Conservation (phyloP, 2,797 vertebrate genomes). For the Eremophila alpestris region DNA sequence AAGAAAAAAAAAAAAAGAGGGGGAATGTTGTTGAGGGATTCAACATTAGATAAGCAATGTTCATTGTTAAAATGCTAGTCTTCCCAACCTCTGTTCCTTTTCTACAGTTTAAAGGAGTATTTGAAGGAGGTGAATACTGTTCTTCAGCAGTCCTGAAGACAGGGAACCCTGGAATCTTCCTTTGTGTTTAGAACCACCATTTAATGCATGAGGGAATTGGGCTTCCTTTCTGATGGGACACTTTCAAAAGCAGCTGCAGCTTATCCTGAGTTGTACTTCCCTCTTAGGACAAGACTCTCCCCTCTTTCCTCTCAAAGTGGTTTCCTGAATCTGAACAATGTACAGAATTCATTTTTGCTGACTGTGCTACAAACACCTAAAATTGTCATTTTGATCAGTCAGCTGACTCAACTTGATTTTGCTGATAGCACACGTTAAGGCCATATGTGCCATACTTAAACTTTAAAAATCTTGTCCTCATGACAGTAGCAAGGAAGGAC, state of each 20-base stretch:
- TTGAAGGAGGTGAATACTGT: not conserved
- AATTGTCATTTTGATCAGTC: not conserved
- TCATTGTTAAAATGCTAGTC: not conserved
- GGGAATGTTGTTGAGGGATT: not conserved
- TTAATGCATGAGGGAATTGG: rapidly evolving
- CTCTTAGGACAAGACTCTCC: not conserved
- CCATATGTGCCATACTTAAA: not conserved
- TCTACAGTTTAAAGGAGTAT: not conserved
- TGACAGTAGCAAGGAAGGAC: not conserved
- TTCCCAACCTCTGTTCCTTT: not conserved
- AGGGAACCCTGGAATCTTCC: not conserved
- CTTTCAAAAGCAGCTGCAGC: not conserved
- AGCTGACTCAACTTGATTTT: not conserved
- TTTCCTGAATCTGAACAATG: not conserved
- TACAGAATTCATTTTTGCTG: not conserved
- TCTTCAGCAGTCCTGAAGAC: not conserved
- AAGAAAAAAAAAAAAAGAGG: rapidly evolving
- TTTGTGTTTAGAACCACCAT: rapidly evolving
- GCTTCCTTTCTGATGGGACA: not conserved
- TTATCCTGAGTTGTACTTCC: not conserved
- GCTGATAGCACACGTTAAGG: rapidly evolving
- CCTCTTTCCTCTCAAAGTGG: not conserved
- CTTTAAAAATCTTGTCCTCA: not conserved
- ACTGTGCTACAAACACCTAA: not conserved
- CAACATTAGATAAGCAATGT: not conserved